Conservation (phyloP, 1,140 invertebrate genomes). For the Pachypeltis micranthus region DNA sequence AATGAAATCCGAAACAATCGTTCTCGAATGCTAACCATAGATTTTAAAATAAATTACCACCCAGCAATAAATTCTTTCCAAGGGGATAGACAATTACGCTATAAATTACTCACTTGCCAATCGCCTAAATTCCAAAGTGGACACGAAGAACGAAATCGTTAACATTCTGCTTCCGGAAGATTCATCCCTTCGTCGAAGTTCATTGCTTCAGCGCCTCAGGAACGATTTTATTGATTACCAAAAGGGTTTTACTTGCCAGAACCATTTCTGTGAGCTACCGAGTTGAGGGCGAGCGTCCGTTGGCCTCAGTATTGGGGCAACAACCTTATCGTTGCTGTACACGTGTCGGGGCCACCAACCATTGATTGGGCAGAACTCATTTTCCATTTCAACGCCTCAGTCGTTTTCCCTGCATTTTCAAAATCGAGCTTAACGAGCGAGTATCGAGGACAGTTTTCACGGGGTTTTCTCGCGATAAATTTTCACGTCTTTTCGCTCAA, state of each 20-base stretch:
- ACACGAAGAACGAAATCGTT: too few species aligned
- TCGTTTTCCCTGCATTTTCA: not conserved
- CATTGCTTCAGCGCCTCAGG: too few species aligned
- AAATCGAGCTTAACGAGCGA: not conserved
- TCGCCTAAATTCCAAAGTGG: too few species aligned
- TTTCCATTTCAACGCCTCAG: not conserved
- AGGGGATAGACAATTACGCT: too few species aligned
- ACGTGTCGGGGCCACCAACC: constrained; percentile 6
- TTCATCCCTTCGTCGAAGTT: too few species aligned
- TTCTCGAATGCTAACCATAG: too few species aligned
- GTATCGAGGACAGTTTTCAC: not conserved
- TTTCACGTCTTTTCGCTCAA: not conserved
- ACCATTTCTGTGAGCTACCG: constrained; percentile 8
- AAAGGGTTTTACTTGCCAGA: not conserved
- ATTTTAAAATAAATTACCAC: too few species aligned
- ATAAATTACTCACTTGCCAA: too few species aligned
- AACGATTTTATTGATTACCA: too few species aligned
- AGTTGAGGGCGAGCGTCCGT: constrained; percentile 10
- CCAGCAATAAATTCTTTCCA: too few species aligned
- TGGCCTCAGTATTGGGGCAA: not conserved
- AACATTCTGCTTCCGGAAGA: too few species aligned
- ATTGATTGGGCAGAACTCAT: constrained; percentile 1
- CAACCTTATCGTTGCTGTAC: constrained; percentile 9
- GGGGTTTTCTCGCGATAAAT: not conserved
- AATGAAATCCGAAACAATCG: too few species aligned